Evolutionary conservation across 2,797 vertebrate species (phyloP), one percentile per base, ranked within the genome.

Genomic region (Manis crassicaudata): DNA sequence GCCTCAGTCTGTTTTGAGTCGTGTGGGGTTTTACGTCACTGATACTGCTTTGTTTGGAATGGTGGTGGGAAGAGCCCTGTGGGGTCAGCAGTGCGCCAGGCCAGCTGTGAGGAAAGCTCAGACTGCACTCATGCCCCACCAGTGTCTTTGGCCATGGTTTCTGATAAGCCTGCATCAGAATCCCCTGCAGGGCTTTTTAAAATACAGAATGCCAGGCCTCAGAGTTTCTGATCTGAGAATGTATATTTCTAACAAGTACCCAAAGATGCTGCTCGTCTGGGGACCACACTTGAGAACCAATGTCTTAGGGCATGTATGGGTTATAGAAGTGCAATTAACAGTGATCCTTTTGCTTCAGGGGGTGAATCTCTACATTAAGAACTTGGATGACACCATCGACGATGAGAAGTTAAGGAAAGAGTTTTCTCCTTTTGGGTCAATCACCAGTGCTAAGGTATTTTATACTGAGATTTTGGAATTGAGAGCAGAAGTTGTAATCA

Each of bases 281-380:
- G 21, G 21, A 4, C 17, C 20, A 54, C 8, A 50, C 29, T 79
- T 35, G 63, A 67, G 81, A 62, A 80, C 3, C 72, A 35, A 3
- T 58, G 9, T 65, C 79, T 76, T 25, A 32, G 32, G 73, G 18
- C 6, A 6, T 80, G 7, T 56, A 1, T 73, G 25, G 54, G 25
- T 7, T n/a, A 21, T 25, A 62, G n/a, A 46, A 23, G 9, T 88
- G 7, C 56, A 27, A 9, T 58, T 96, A 92, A 96, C 63, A 37
- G 35, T 77, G 29, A 32, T 68, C 27, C 10, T 89, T 94, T 29
- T 88, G 20, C 90, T 98, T 83, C 97, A 99, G 99, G 99, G 99
- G 87, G 99, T 99, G 90, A 99, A 99, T 98, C 98, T 99, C 37
- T 99, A 99, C 98, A 99, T 99, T 97, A 99, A 99, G 98, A 99